Evolutionary conservation across 64 coral and sea anemone genomes (phyloP).

Genomic region (Porites australiensis): DNA sequence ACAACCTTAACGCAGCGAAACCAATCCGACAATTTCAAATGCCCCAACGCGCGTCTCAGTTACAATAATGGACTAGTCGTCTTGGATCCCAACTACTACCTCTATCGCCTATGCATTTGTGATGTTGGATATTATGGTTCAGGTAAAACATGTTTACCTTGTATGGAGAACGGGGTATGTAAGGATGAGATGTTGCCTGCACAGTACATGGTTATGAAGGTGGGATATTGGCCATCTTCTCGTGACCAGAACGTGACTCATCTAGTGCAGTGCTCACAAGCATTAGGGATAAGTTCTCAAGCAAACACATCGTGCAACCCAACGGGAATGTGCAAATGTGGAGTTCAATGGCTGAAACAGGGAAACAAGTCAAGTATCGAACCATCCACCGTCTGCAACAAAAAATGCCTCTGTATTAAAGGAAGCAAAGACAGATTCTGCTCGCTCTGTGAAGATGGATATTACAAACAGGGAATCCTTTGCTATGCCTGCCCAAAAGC

Average conservation of each 20-base stretch:
- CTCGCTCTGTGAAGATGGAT: slow-evolving; percentile 47
- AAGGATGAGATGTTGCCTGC: slow-evolving; percentile 25
- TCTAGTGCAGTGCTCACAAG: slow-evolving; percentile 35
- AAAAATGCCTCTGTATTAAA: slow-evolving; percentile 5
- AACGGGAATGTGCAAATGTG: slow-evolving; percentile 37
- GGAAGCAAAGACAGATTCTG: slow-evolving; percentile 54
- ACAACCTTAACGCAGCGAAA: slow-evolving; percentile 28
- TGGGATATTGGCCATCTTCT: slow-evolving; percentile 62
- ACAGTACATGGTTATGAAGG: slow-evolving; percentile 52
- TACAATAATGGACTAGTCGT: slow-evolving; percentile 47
- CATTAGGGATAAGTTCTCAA: background rate
- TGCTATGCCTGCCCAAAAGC: slow-evolving; percentile 25
- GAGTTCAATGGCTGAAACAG: background rate
- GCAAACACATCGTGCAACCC: slow-evolving; percentile 39
- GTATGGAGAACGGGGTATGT: slow-evolving; percentile 44
- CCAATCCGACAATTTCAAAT: slow-evolving; percentile 41
- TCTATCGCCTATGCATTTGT: slow-evolving; percentile 53
- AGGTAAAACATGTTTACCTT: slow-evolving; percentile 34
- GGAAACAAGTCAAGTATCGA: background rate
- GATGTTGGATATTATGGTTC: slow-evolving; percentile 55
- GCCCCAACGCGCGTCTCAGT: slow-evolving; percentile 57
- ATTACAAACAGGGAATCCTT: slow-evolving; percentile 50
- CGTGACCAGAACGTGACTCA: slow-evolving; percentile 44
- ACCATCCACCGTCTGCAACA: slow-evolving; percentile 29
- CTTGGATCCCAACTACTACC: slow-evolving; percentile 52